Conservation (phyloP, 2,888 invertebrate species). For the Drosophila robusta region DNA sequence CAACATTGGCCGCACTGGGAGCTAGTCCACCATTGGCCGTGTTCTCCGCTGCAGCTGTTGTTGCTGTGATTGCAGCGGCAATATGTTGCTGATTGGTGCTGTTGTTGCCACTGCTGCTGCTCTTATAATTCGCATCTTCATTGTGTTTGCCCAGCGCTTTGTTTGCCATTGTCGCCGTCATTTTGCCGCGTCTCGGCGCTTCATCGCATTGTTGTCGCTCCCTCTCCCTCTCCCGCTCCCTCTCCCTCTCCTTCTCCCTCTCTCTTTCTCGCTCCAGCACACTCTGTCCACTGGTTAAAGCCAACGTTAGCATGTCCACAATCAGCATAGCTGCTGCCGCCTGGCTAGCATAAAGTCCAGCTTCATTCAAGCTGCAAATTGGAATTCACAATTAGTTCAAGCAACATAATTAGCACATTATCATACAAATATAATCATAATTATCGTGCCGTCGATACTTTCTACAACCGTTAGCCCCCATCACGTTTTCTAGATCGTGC, state of each 20-base stretch:
- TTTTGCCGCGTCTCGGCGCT: slow-evolving; percentile 39
- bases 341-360: slow-evolving; percentile 14
- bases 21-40: slow-evolving; percentile 47
- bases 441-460: slow-evolving; percentile 7
- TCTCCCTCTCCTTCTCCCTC: slow-evolving; percentile 16
- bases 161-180: slow-evolving; percentile 50
- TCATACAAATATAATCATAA: slow-evolving; percentile 9
- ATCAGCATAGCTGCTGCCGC: slow-evolving; percentile 61
- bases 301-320: slow-evolving; percentile 74
- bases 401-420: slow-evolving; percentile 27
- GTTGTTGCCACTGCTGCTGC: slow-evolving; percentile 33
- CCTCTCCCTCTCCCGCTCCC: slow-evolving; percentile 9
- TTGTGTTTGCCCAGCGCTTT: slow-evolving; percentile 49
- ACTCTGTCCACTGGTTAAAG: slow-evolving; percentile 60
- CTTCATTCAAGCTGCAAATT: slow-evolving; percentile 27
- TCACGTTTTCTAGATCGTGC: slow-evolving; percentile 23
- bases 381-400: slow-evolving; percentile 47
- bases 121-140: slow-evolving; percentile 53
- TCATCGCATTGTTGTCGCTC: slow-evolving; percentile 32
- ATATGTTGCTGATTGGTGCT: slow-evolving; percentile 20
- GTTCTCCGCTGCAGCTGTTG: slow-evolving; percentile 26
- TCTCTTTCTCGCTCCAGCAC: slow-evolving; percentile 44
- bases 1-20: slow-evolving; percentile 16
- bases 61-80: too few species aligned
- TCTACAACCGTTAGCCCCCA: slow-evolving; percentile 12